These are phyloP conservation scores for Sesamia nonagrioides DNA, from an alignment of 1,140 invertebrate genomes.

Conservation along the genomic window DNA sequence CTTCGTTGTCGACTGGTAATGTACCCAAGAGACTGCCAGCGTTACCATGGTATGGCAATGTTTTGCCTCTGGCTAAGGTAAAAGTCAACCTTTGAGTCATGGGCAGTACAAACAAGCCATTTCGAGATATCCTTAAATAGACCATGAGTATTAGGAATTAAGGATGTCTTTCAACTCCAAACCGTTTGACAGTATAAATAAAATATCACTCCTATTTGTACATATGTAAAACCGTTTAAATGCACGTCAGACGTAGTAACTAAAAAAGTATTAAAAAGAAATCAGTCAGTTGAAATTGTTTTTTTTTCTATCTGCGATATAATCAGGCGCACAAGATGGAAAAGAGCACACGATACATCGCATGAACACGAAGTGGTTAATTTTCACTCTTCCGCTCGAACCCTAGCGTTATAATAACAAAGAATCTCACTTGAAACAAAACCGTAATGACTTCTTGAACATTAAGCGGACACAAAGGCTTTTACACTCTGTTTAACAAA, in stretches of 20 bases:
- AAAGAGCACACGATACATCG: constrained; percentile 34
- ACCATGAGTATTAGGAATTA: no score
- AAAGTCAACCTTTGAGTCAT: no score
- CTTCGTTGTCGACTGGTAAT: no score
- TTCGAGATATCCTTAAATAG: no score
- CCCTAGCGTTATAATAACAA: constrained; percentile 24
- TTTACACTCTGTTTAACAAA: constrained; percentile 76
- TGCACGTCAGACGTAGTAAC: constrained; percentile 10
- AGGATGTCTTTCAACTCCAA: no score
- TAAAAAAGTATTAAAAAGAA: constrained; percentile 42
- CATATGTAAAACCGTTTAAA: background rate
- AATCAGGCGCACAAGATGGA: constrained; percentile 27
- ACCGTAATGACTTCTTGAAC: constrained; percentile 47
- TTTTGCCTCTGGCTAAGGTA: no score
- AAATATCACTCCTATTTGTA: background rate
- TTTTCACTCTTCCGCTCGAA: constrained; percentile 37
- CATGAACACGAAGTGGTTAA: constrained; percentile 26
- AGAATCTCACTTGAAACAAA: constrained; percentile 38
- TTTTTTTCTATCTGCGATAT: constrained; percentile 35
- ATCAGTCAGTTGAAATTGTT: constrained; percentile 23
- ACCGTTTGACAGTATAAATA: no score
- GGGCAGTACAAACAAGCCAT: no score
- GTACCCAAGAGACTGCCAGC: no score
- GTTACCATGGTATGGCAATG: no score
- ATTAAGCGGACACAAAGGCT: constrained; percentile 62